Evolutionary conservation across 1,140 invertebrate genomes (phyloP).

Genomic region (Chymomyza costata): DNA sequence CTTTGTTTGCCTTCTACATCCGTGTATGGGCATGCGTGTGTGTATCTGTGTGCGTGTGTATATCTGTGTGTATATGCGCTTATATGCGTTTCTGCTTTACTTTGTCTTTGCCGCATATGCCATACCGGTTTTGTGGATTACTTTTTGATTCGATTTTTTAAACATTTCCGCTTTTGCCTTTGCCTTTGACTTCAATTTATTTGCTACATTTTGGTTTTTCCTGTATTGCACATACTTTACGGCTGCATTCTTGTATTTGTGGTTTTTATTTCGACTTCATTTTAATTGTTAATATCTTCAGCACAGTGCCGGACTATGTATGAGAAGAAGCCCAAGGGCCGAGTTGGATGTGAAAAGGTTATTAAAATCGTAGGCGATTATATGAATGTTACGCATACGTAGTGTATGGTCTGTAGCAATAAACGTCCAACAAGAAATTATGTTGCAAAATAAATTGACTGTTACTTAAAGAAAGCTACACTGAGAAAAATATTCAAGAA

Average conservation of each 20-base stretch:
- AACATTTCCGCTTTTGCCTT: slow-evolving; percentile 15
- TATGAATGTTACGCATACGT: no score
- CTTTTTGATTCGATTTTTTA: slow-evolving; percentile 37
- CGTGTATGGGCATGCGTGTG: slow-evolving; percentile 1
- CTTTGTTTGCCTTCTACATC: slow-evolving; percentile 21
- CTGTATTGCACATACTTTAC: slow-evolving; percentile 25
- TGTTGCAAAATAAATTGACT: no score
- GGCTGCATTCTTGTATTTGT: slow-evolving; percentile 19
- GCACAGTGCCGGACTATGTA: background rate
- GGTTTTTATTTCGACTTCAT: slow-evolving; percentile 22
- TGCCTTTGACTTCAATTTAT: slow-evolving; percentile 20
- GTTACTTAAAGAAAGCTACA: no score
- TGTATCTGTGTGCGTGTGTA: slow-evolving; percentile 1
- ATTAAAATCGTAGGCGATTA: no score
- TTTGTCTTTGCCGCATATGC: slow-evolving; percentile 39
- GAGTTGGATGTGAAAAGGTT: no score
- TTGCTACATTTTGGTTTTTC: slow-evolving; percentile 10
- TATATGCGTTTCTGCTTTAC: background rate
- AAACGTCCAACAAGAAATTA: no score
- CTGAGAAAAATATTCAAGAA: no score
- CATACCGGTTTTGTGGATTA: slow-evolving; percentile 48
- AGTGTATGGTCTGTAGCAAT: no score
- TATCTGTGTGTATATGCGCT: background rate
- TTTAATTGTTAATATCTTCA: slow-evolving; percentile 4
- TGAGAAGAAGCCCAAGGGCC: no score